phyloP scores from a whole-genome alignment of 2,797 vertebrate genomes.

The Mus minutoides region DNA sequence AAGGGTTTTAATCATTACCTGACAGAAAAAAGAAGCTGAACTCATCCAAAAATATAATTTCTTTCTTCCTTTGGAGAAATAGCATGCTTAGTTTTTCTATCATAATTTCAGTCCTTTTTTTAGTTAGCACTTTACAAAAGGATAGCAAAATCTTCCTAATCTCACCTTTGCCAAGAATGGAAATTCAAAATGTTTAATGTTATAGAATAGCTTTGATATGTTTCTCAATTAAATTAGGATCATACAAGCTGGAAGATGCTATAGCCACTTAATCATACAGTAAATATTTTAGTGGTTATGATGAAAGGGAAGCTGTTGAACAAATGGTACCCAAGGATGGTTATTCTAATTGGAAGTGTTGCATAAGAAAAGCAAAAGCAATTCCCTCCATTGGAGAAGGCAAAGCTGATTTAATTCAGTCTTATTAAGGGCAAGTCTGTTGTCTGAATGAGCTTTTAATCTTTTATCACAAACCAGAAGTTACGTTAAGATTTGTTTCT shows the following conservation, averaged over 20 bases:
- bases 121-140: conserved; percentile 51
- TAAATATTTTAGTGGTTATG: conserved; percentile 66
- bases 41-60: conserved; percentile 73
- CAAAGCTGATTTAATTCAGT: conserved; percentile 58
- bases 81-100: conserved; percentile 56
- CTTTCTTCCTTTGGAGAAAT: conserved; percentile 60
- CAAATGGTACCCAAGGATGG: neutral
- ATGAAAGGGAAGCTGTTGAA: conserved; percentile 46
- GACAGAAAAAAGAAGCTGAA: conserved; percentile 73
- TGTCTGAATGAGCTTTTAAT: conserved; percentile 70
- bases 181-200: conserved; percentile 64
- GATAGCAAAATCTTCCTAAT: conserved; percentile 46
- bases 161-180: conserved; percentile 51
- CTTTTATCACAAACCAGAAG: conserved; percentile 40
- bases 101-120: conserved; percentile 67
- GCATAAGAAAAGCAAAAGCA: conserved; percentile 54
- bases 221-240: conserved; percentile 67
- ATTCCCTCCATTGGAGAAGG: conserved; percentile 2
- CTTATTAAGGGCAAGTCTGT: conserved; percentile 49
- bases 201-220: conserved; percentile 66
- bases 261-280: conserved; percentile 57
- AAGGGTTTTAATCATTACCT: conserved; percentile 78
- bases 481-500: conserved; percentile 59
- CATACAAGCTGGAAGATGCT: conserved; percentile 8
- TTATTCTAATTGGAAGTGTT: conserved; percentile 64